Evolutionary conservation across 2,888 invertebrate species (phyloP).

Genomic region (Diarsia dahlii): DNA sequence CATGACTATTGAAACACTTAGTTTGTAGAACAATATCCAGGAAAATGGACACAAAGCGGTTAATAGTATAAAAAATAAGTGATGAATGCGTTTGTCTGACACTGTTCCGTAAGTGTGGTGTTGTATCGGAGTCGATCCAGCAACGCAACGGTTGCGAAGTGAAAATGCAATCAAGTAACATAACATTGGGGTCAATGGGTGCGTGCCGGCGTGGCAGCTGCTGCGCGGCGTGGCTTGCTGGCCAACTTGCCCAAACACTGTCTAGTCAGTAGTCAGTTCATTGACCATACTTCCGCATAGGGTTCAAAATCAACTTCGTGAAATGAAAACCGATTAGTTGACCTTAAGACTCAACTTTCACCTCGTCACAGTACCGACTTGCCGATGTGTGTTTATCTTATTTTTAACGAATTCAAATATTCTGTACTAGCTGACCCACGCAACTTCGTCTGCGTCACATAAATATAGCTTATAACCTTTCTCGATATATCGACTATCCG

Average conservation of each 20-base stretch:
- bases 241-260: conserved; percentile 62
- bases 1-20: conserved; percentile 26
- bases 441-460: too few species aligned
- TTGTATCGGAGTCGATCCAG: conserved; percentile 58
- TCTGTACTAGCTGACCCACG: too few species aligned
- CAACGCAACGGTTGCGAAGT: conserved; percentile 75
- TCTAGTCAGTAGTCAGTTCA: conserved; percentile 68
- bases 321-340: conserved; percentile 35
- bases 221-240: conserved; percentile 2
- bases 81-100: conserved; percentile 59
- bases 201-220: conserved; percentile 65
- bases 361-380: background rate
- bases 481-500: too few species aligned
- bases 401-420: background rate
- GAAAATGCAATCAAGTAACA: conserved; percentile 79
- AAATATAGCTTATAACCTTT: too few species aligned
- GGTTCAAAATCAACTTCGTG: conserved; percentile 48
- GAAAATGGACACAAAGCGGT: conserved; percentile 36
- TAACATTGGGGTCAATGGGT: conserved; percentile 82
- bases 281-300: conserved; percentile 71
- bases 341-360: conserved; percentile 45
- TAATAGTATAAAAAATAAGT: conserved; percentile 40
- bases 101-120: conserved; percentile 55
- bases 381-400: background rate
- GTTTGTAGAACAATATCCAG: conserved; percentile 42